These are phyloP conservation scores for Sinhomidia bicolor DNA, from an alignment of 2,888 invertebrate genomes.

Conservation along the genomic window DNA sequence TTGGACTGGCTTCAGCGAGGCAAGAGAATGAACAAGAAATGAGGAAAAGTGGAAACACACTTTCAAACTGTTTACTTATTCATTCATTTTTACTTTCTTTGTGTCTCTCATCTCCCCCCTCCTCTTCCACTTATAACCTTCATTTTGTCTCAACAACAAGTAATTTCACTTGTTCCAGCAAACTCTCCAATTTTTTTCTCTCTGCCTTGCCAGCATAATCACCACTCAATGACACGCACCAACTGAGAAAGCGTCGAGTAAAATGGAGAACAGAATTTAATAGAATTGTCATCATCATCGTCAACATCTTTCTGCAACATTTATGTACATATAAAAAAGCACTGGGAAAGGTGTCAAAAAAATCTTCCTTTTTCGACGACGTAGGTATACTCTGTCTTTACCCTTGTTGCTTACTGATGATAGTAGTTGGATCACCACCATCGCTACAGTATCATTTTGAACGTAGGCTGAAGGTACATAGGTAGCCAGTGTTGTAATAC, in stretches of 20 bases:
- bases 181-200: too few species aligned
- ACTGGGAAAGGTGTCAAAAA: not conserved
- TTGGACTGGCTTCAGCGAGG: not conserved
- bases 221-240: constrained; percentile 20
- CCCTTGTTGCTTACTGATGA: too few species aligned
- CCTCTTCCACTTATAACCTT: not conserved
- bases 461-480: not conserved
- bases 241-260: not conserved
- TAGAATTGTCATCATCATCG: constrained; percentile 24
- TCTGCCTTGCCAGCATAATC: not conserved
- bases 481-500: not conserved
- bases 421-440: too few species aligned
- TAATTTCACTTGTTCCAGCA: not conserved
- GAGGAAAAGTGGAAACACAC: not conserved
- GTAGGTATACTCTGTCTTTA: too few species aligned
- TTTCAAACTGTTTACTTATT: constrained; percentile 34
- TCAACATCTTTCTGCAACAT: not conserved
- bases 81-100: constrained; percentile 31
- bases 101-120: not conserved
- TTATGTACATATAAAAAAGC: not conserved
- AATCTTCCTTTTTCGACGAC: not conserved
- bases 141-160: not conserved
- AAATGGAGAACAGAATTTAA: not conserved
- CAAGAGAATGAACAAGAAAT: constrained; percentile 22
- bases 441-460: not conserved